Evolutionary conservation across 2,113 vertebrate genomes (phyloP).

Genomic region (Phalacrocorax carbo): DNA sequence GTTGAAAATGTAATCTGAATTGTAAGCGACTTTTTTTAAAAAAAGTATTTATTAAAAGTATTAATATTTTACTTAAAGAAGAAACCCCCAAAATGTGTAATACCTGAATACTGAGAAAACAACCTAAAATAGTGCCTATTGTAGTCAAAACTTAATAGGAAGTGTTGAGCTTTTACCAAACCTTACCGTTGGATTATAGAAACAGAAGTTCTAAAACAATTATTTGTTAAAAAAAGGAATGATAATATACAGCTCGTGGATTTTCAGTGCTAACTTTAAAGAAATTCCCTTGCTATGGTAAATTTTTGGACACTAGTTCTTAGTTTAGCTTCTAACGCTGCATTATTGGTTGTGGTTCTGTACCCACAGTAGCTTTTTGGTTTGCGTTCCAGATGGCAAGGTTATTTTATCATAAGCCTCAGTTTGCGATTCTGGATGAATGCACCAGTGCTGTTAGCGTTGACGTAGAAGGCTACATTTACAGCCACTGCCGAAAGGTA

Average conservation of each 20-base stretch:
- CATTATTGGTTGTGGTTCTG: background rate
- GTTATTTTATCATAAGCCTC: conserved; percentile 97
- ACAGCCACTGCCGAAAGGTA: conserved; percentile 94
- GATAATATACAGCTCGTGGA: background rate
- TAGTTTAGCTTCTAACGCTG: background rate
- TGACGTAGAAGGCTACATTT: conserved; percentile 96
- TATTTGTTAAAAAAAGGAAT: background rate
- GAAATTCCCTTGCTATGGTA: background rate
- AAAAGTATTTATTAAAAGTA: background rate
- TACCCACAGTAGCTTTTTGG: background rate
- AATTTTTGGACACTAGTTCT: background rate
- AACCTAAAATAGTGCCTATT: background rate
- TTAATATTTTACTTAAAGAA: background rate
- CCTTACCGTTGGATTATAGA: background rate
- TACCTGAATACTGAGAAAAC: background rate
- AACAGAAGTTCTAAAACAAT: background rate
- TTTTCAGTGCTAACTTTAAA: background rate
- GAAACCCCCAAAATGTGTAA: background rate
- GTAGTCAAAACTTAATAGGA: background rate
- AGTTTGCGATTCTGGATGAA: conserved; percentile 98
- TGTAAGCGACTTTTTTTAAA: background rate
- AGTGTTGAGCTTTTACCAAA: background rate
- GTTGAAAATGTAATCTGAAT: background rate
- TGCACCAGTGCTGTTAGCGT: conserved; percentile 99
- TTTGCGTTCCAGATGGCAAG: conserved; percentile 89